Conservation (phyloP, 1,140 invertebrate genomes). For the Drosophila quadrilineata region DNA sequence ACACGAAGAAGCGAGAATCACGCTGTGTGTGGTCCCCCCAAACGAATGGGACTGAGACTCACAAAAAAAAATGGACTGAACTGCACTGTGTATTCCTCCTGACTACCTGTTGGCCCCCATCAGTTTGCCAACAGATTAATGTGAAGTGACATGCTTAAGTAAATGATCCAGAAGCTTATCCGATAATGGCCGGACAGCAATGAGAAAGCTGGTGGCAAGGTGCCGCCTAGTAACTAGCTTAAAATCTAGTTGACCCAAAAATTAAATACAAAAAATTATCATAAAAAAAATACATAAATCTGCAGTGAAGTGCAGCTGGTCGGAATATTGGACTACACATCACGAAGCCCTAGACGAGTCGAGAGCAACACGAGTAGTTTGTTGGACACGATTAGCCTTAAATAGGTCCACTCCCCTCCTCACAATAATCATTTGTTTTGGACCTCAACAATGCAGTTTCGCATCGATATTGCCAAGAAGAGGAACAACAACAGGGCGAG, state of each 20-base stretch:
- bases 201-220: slow-evolving; percentile 49
- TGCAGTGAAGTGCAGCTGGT: slow-evolving; percentile 7
- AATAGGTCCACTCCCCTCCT: slow-evolving; percentile 39
- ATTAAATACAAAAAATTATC: too few species aligned
- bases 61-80: too few species aligned
- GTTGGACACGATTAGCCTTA: slow-evolving; percentile 63
- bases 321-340: slow-evolving; percentile 23
- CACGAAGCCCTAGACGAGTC: slow-evolving; percentile 34
- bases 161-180: slow-evolving; percentile 79
- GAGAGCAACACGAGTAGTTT: slow-evolving; percentile 29
- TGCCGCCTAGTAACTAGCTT: slow-evolving; percentile 31
- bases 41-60: not conserved
- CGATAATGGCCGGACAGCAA: slow-evolving; percentile 69
- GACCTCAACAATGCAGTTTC: slow-evolving; percentile 57
- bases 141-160: slow-evolving; percentile 78
- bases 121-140: slow-evolving; percentile 68
- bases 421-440: slow-evolving; percentile 75
- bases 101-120: slow-evolving; percentile 51
- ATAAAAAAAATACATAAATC: slow-evolving; percentile 11
- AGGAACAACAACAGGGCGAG: not conserved
- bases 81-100: too few species aligned
- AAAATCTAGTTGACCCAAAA: slow-evolving; percentile 17
- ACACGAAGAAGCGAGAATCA: slow-evolving; percentile 14
- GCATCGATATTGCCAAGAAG: slow-evolving; percentile 43
- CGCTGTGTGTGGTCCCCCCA: slow-evolving; percentile 62